Percentiles rank a stretch among this genome's conserved stretches.
Conservation (phyloP, 1,140 invertebrate species). For the Eulimnadia texana region DNA sequence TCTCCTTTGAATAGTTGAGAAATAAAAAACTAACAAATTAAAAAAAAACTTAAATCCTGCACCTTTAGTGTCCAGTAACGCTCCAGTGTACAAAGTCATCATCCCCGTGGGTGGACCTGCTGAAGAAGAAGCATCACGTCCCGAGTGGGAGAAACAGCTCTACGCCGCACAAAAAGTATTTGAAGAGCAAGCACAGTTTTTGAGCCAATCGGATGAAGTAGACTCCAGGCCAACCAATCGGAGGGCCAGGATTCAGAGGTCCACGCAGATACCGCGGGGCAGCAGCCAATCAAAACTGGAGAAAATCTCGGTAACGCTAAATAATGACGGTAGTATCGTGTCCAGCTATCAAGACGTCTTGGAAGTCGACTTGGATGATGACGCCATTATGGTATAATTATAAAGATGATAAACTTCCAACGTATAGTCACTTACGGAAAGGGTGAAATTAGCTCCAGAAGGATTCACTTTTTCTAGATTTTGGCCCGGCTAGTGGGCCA, state of each 20-base stretch:
- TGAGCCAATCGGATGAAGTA: not conserved
- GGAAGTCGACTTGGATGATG: constrained; percentile 21
- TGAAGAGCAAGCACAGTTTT: constrained; percentile 9
- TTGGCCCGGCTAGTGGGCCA: no score
- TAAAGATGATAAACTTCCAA: not conserved
- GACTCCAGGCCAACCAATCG: not conserved
- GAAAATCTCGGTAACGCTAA: constrained; percentile 5
- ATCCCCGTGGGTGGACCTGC: constrained; percentile 7
- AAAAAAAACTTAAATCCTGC: no score
- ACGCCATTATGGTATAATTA: constrained; percentile 22
- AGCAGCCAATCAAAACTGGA: not conserved
- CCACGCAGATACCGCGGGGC: not conserved
- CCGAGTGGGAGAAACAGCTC: constrained; percentile 14
- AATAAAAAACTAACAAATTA: no score
- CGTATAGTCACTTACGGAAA: not conserved
- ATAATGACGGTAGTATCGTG: constrained; percentile 22
- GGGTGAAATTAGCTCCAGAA: not conserved
- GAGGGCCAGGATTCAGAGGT: not conserved
- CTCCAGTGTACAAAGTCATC: constrained; percentile 10
- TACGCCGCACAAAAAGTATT: constrained; percentile 1
- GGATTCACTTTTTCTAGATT: no score
- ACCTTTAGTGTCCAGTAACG: not conserved
- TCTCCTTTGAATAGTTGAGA: constrained; percentile 15
- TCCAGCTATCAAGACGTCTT: constrained; percentile 22
- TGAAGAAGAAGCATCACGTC: not conserved